Evolutionary conservation across 2,113 vertebrate genomes (phyloP), one percentile per base, ranked within the genome.

Genomic region (Osmerus eperlanus): DNA sequence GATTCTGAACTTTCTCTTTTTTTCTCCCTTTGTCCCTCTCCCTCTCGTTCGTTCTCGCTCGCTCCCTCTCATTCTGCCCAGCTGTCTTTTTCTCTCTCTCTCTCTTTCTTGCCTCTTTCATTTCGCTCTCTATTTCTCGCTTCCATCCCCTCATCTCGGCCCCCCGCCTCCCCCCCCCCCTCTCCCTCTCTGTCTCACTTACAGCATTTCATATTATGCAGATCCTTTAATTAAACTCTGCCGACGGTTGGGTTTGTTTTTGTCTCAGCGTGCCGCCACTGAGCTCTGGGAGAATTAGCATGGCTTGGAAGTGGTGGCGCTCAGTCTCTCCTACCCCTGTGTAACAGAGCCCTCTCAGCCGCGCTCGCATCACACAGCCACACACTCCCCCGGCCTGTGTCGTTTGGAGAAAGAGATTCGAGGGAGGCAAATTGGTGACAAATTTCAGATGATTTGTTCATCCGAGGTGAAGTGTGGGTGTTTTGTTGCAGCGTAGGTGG

Each of bases 201-300:
- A 55, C 54, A 64, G 63, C 67, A 70, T 79, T 81, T 65, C 70
- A 81, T 78, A 78, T 77, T 84, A 83, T 81, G 82, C 82, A 79
- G 84, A 81, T 83, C 82, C 85, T 79, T 83, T 86, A 86, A 86
- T 86, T 86, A 84, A 83, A 84, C 78, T 79, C 77, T 51, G 68
- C 72, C 64, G 68, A 77, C 75, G 70, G 78, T 72, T 76, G 75
- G 67, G 29, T 85, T 70, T 67, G 36, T 82, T 59, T 75, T 64
- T 29, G 15, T 63, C 18, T 47, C 14, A 21, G 64, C 47, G 32
- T 65, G 64, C 47, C 25, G 36, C 11, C 73, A 58, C 71, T 63
- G 70, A 72, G 41, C 41, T 77, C 52, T 70, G 72, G 69, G 71
- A 52, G 71, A 78, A 84, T 86, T 80, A 80, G 73, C 68, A 78